These are phyloP conservation scores for Axea sp. DNA, from an alignment of 2,888 invertebrate species.

Conservation along the genomic window DNA sequence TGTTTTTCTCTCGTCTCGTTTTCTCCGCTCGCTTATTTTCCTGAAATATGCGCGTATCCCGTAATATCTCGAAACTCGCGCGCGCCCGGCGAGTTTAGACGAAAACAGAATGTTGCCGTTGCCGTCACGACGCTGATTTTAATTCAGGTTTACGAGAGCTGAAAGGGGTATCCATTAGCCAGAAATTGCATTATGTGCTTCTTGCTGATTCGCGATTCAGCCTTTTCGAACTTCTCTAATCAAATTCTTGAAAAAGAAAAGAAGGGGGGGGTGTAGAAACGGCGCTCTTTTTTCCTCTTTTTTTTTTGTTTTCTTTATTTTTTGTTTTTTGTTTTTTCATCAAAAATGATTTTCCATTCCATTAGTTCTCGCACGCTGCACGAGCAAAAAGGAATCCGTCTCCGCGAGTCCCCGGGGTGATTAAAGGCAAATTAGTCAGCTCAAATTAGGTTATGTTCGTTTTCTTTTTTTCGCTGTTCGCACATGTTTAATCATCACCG, in stretches of 20 bases:
- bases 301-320: no score
- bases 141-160: slow-evolving; percentile 67
- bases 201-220: slow-evolving; percentile 60
- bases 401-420: no score
- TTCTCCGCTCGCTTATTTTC: slow-evolving; percentile 36
- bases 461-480: slow-evolving; percentile 33
- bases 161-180: slow-evolving; percentile 69
- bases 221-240: slow-evolving; percentile 54
- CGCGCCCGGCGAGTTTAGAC: slow-evolving; percentile 37
- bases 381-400: no score
- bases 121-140: slow-evolving; percentile 67
- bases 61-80: slow-evolving; percentile 59
- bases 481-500: slow-evolving; percentile 48
- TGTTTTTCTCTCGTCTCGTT: not conserved
- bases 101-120: slow-evolving; percentile 60
- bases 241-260: slow-evolving; percentile 47
- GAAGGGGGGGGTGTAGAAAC: no score
- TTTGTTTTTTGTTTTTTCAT: no score
- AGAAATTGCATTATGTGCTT: slow-evolving; percentile 66
- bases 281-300: no score
- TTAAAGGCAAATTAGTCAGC: slow-evolving; percentile 30
- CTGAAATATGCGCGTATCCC: slow-evolving; percentile 58
- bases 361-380: no score
- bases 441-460: slow-evolving; percentile 33
- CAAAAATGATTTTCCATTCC: no score